Conservation (phyloP, 37 sponge, comb jelly and placozoan genomes). For the Spongia lamella region DNA sequence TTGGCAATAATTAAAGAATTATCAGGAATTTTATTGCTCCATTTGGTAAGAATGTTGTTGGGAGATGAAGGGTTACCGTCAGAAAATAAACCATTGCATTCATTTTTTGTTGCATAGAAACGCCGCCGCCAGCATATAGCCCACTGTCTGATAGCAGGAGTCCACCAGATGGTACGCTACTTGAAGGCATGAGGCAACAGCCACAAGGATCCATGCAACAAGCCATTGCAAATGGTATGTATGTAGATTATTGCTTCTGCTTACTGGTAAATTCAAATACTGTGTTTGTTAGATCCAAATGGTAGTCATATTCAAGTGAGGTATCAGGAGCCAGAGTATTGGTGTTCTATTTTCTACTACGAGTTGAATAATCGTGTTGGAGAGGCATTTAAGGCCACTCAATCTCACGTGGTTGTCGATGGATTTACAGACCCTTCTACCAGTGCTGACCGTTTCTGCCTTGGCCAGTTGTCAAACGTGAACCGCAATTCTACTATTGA, state of each 20-base stretch:
- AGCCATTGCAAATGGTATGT: too few relatives aligned
- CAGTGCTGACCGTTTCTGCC: slow-evolving; percentile 89
- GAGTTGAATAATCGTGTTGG: slow-evolving; percentile 98
- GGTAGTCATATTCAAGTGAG: slow-evolving; percentile 46
- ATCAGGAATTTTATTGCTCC: too few relatives aligned
- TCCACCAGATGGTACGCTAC: too few relatives aligned
- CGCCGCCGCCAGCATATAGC: slow-evolving; percentile 83
- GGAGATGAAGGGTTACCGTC: too few relatives aligned
- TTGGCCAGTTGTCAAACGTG: slow-evolving; percentile 95
- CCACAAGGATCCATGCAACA: too few relatives aligned
- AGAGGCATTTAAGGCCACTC: slow-evolving; percentile 85
- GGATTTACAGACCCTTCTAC: slow-evolving; percentile 97
- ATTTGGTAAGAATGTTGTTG: too few relatives aligned
- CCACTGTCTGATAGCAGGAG: background rate
- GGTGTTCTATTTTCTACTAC: slow-evolving; percentile 96
- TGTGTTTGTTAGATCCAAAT: too few relatives aligned
- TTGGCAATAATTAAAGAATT: too few relatives aligned
- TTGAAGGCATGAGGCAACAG: too few relatives aligned
- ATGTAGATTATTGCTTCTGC: too few relatives aligned
- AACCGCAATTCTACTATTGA: slow-evolving; percentile 97
- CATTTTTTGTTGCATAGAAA: slow-evolving; percentile 37
- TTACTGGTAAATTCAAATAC: too few relatives aligned
- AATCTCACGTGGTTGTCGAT: slow-evolving; percentile 84
- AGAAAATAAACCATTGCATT: too few relatives aligned
- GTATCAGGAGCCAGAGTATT: slow-evolving; percentile 94